Conservation (phyloP, 1,140 invertebrate genomes). For the Calycopis cecrops region DNA sequence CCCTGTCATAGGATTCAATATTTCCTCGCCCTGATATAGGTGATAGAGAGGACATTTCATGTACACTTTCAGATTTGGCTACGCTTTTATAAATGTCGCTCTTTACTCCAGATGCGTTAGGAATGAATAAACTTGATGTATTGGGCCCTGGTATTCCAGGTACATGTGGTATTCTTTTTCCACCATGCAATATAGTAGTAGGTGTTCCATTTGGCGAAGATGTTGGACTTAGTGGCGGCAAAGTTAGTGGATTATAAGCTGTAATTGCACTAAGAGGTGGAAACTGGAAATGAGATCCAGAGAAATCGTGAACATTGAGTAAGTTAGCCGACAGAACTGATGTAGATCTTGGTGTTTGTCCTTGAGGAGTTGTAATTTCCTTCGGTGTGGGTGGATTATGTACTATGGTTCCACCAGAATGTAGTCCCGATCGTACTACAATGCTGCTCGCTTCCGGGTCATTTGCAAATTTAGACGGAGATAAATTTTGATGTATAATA, state of each 20-base stretch:
- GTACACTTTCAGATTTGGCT: slow-evolving; percentile 32
- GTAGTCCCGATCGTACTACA: slow-evolving; percentile 83
- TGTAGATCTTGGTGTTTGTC: slow-evolving; percentile 77
- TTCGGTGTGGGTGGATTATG: slow-evolving; percentile 77
- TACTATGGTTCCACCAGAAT: slow-evolving; percentile 84
- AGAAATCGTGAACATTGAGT: slow-evolving; percentile 69
- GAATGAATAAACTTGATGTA: slow-evolving; percentile 69
- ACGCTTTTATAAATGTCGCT: slow-evolving; percentile 8
- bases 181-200: slow-evolving; percentile 81
- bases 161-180: slow-evolving; percentile 87
- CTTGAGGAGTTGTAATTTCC: slow-evolving; percentile 62
- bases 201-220: slow-evolving; percentile 65
- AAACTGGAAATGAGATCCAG: slow-evolving; percentile 74
- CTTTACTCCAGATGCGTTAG: slow-evolving; percentile 8
- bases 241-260: slow-evolving; percentile 82
- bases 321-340: slow-evolving; percentile 77
- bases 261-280: slow-evolving; percentile 79
- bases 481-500: slow-evolving; percentile 66
- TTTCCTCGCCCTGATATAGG: slow-evolving; percentile 28
- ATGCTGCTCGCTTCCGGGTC: slow-evolving; percentile 76
- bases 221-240: slow-evolving; percentile 70
- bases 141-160: slow-evolving; percentile 91
- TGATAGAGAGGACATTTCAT: slow-evolving; percentile 21
- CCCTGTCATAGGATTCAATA: slow-evolving; percentile 37
- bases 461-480: slow-evolving; percentile 57